These are phyloP conservation scores for Scytalopus superciliaris DNA, from an alignment of 2,113 vertebrate genomes.

Conservation along the genomic window DNA sequence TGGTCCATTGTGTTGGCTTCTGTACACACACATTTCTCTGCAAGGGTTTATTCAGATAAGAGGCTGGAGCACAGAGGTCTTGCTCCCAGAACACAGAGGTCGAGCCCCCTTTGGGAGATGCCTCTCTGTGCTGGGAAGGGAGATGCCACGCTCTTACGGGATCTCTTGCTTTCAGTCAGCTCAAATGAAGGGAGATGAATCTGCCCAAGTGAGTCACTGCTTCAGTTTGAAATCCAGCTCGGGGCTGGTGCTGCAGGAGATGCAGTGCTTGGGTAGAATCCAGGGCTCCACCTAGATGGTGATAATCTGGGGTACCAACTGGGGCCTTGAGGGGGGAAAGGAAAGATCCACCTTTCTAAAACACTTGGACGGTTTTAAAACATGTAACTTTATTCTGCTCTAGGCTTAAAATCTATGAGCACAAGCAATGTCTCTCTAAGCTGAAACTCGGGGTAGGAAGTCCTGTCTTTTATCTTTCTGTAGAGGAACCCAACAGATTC, in stretches of 20 bases:
- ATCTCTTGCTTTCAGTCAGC: neutral
- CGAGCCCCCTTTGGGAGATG: neutral
- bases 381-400: neutral
- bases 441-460: neutral
- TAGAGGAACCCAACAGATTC: neutral
- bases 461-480: neutral
- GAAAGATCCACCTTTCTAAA: neutral
- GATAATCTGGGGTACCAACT: neutral
- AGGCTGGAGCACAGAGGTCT: neutral
- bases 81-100: neutral
- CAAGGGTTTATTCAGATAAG: neutral
- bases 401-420: neutral
- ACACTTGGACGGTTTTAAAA: neutral
- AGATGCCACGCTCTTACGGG: neutral
- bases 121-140: neutral
- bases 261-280: neutral
- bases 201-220: neutral
- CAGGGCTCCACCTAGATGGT: neutral
- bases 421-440: neutral
- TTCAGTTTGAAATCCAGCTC: neutral
- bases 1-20: neutral
- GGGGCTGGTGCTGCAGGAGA: neutral
- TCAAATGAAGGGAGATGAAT: neutral
- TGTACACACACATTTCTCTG: neutral
- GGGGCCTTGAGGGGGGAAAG: neutral